A percentile compares a stretch with the other conserved stretches of the same genome.
phyloP scores from a whole-genome alignment of 2,888 invertebrate species.

The Cerceris ruficornis region DNA sequence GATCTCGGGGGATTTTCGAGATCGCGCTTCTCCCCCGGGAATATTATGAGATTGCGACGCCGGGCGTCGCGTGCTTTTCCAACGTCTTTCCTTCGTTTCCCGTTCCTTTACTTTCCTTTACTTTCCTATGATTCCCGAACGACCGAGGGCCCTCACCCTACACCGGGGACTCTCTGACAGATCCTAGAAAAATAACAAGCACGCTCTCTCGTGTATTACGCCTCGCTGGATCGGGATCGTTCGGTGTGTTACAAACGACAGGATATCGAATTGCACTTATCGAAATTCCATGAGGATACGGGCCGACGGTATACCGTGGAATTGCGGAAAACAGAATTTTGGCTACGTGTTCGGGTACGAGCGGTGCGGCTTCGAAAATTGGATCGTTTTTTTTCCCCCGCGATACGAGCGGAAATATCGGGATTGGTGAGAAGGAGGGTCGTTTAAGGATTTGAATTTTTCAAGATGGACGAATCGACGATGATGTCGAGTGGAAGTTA shows the following conservation, averaged over 20 bases:
- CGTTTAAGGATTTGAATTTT: no score
- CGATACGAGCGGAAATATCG: no score
- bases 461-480: no score
- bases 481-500: no score
- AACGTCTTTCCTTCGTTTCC: constrained; percentile 38
- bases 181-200: constrained; percentile 59
- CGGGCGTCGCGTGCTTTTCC: constrained; percentile 35
- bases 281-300: constrained; percentile 50
- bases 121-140: constrained; percentile 36
- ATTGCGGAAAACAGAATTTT: constrained; percentile 11
- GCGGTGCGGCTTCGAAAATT: background rate
- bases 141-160: background rate
- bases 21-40: constrained; percentile 72
- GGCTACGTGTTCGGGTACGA: constrained; percentile 16
- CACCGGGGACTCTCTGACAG: constrained; percentile 34
- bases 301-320: background rate
- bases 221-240: constrained; percentile 41
- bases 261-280: constrained; percentile 58
- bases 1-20: constrained; percentile 75
- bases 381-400: background rate
- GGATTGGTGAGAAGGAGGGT: no score
- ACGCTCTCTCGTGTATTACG: constrained; percentile 53
- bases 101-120: background rate
- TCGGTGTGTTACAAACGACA: constrained; percentile 39
- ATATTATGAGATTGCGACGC: constrained; percentile 76